These are phyloP conservation scores for Habropoda laboriosa DNA, from an alignment of 1,140 invertebrate species.

Conservation along the genomic window DNA sequence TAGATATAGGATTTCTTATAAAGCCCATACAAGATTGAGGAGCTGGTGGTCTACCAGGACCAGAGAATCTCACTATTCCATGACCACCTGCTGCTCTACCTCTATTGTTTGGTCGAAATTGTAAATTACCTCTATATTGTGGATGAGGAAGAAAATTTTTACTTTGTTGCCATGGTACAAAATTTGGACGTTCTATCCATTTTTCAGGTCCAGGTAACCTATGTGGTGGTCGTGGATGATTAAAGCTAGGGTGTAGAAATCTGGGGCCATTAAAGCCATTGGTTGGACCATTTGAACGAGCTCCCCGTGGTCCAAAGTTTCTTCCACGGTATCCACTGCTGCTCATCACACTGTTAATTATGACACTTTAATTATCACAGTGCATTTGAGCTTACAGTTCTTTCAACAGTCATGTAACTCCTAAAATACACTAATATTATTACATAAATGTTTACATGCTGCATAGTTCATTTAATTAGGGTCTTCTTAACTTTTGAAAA, in stretches of 20 bases:
- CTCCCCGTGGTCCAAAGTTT: slow-evolving; percentile 64
- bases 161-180: slow-evolving; percentile 45
- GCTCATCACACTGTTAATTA: slow-evolving; percentile 68
- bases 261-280: slow-evolving; percentile 36
- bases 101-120: slow-evolving; percentile 22
- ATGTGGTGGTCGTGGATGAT: slow-evolving; percentile 19
- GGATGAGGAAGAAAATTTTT: slow-evolving; percentile 28
- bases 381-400: slow-evolving; percentile 2
- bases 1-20: neutral
- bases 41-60: slow-evolving; percentile 24
- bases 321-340: slow-evolving; percentile 67
- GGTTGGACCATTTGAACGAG: slow-evolving; percentile 51
- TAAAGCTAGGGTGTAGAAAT: slow-evolving; percentile 54
- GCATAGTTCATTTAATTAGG: slow-evolving; percentile 19
- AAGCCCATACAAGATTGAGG: neutral
- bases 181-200: slow-evolving; percentile 34
- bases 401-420: neutral
- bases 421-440: neutral
- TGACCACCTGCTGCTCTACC: neutral
- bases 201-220: slow-evolving; percentile 35
- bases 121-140: slow-evolving; percentile 28
- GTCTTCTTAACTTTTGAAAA: neutral
- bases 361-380: slow-evolving; percentile 20
- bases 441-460: slow-evolving; percentile 5
- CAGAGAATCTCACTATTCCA: slow-evolving; percentile 28